A percentile compares a stretch with the other conserved stretches of the same genome.
Conservation (phyloP, 2,888 invertebrate genomes). For the Pyrocoelia pectoralis region DNA sequence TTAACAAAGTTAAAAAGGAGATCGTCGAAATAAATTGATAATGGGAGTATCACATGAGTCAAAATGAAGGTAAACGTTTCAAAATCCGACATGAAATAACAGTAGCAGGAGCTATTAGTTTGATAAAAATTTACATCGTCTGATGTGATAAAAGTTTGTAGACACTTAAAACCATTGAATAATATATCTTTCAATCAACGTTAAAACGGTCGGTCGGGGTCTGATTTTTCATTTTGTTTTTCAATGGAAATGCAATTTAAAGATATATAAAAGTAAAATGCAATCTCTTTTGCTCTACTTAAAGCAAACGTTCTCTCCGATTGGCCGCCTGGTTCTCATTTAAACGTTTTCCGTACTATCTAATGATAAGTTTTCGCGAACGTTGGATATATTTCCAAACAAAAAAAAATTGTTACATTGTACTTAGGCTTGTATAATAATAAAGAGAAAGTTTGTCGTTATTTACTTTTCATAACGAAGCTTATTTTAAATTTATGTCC, state of each 20-base stretch:
- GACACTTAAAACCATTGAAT: background rate
- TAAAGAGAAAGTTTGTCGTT: background rate
- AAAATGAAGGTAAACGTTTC: no score
- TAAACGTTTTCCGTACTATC: slow-evolving; percentile 3
- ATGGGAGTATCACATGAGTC: no score
- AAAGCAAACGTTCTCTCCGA: slow-evolving; percentile 21
- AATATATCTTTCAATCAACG: no score
- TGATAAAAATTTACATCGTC: background rate
- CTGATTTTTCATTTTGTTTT: slow-evolving; percentile 20
- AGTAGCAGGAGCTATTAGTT: background rate
- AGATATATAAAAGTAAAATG: slow-evolving; percentile 26
- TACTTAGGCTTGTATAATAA: background rate
- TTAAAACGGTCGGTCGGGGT: background rate
- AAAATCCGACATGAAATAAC: no score
- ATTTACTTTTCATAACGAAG: background rate
- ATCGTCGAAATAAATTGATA: background rate
- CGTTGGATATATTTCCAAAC: slow-evolving; percentile 6
- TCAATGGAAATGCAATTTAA: slow-evolving; percentile 21
- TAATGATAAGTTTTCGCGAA: slow-evolving; percentile 6
- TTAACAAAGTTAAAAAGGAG: background rate
- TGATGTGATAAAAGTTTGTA: background rate
- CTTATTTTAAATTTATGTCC: background rate
- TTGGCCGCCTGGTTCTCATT: slow-evolving; percentile 1
- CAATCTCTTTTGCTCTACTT: slow-evolving; percentile 35
- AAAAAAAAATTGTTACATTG: background rate